Evolutionary conservation across 2,888 invertebrate genomes (phyloP), one percentile per base, ranked within the genome.

Genomic region (Hirtodrosophila trivittata): DNA sequence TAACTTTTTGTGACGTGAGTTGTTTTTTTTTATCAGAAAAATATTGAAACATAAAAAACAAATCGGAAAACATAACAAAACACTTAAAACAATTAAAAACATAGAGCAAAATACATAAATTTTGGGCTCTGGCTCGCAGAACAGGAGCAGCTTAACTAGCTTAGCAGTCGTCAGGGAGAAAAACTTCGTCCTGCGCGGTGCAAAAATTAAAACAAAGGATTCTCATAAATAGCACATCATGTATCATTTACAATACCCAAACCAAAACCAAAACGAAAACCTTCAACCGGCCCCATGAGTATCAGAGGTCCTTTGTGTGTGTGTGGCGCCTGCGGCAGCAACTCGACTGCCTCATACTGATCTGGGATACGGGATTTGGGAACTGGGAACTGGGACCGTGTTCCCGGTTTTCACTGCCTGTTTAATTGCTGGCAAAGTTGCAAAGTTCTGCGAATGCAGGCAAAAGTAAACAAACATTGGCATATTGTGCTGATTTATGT

Each of bases 351-450:
- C n/a, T n/a, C n/a, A n/a, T n/a, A n/a, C n/a, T 51, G 57, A 42
- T 35, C 25, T 35, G 18, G 18, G 18, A 21, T 21, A 21, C 5
- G 18, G 18, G 2, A 21, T 21, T 21, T n/a, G n/a, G n/a, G n/a
- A n/a, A n/a, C 59, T 51, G 66, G 50, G 60, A 54, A 42, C 52
- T 28, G 28, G 54, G 65, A 57, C 50, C 52, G 38, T 63, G 50
- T 45, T 13, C 12, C 55, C 56, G 54, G 46, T 52, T 67, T 65
- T 58, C 58, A 73, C 77, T 75, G 80, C 71, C 72, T 89, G 88
- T 89, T 90, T 90, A 90, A 90, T 90, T 90, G 89, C 88, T 90
- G 88, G 86, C 85, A 89, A 86, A 88, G 84, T 88, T 80, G 86
- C 85, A 89, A 86, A 88, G 84, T 88, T 80, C 35, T 80, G 75